These are phyloP conservation scores for Phalloptychus januarius DNA, from an alignment of 2,797 vertebrate genomes.

Conservation along the genomic window DNA sequence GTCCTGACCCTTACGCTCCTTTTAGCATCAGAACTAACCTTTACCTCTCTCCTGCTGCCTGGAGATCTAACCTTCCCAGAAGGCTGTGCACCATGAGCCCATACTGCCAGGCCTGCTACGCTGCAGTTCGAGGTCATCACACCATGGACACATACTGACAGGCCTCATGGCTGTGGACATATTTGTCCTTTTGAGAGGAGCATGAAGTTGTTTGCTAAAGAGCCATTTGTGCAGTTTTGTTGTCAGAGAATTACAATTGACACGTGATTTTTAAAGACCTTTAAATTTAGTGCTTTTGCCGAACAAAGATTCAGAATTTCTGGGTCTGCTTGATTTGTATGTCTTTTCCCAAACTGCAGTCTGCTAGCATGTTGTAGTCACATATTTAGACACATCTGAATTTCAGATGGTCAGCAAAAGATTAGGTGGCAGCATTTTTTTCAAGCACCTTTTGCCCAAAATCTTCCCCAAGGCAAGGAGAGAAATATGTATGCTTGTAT, in stretches of 20 bases:
- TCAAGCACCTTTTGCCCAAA: constrained; percentile 32
- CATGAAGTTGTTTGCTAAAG: constrained; percentile 26
- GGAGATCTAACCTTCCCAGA: constrained; percentile 73
- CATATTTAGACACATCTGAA: constrained; percentile 3
- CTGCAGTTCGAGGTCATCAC: constrained; percentile 67
- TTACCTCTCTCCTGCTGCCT: constrained; percentile 61
- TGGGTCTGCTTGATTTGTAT: neutral
- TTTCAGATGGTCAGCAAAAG: constrained; percentile 3
- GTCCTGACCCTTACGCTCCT: constrained; percentile 25
- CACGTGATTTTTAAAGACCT: neutral
- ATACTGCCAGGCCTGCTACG: constrained; percentile 64
- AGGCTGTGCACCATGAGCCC: constrained; percentile 64
- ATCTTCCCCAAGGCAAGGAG: constrained; percentile 23
- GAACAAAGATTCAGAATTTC: neutral
- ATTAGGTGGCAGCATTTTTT: constrained; percentile 23
- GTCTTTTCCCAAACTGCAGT: neutral
- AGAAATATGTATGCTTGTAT: constrained; percentile 41
- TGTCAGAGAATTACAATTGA: constrained; percentile 1
- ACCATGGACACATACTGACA: constrained; percentile 61
- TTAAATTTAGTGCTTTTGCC: neutral
- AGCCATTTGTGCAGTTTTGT: neutral
- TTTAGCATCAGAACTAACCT: constrained; percentile 65
- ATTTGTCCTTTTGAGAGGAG: constrained; percentile 34
- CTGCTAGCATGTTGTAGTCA: neutral
- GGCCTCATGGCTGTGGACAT: constrained; percentile 49